phyloP scores from a whole-genome alignment of 2,797 vertebrate genomes.

The Myoxocephalus aenaeus region DNA sequence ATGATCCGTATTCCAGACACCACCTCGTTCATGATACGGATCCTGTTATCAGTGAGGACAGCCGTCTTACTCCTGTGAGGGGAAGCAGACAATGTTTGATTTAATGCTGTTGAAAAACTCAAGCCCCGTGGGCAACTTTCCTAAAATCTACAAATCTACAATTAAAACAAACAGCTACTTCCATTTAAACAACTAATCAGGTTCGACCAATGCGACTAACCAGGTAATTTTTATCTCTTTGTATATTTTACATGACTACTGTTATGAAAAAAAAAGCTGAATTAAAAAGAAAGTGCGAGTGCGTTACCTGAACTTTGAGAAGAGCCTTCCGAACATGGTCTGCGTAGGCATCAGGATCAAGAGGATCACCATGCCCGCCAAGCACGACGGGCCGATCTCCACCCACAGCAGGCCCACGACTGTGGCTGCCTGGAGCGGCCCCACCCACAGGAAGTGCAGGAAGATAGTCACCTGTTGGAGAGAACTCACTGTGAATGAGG shows the following conservation, averaged over 20 bases:
- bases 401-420: constrained; percentile 91
- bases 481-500: neutral
- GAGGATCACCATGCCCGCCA: constrained; percentile 92
- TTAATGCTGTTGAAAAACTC: neutral
- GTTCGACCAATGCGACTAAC: neutral
- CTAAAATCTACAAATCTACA: neutral
- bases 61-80: constrained; percentile 90
- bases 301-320: constrained; percentile 90
- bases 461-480: constrained; percentile 91
- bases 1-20: constrained; percentile 96
- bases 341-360: constrained; percentile 92
- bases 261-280: too few relatives aligned
- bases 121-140: neutral
- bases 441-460: constrained; percentile 94
- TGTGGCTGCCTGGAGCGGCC: constrained; percentile 89
- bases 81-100: neutral
- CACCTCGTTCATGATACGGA: constrained; percentile 97
- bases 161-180: neutral
- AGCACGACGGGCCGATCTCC: constrained; percentile 93
- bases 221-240: neutral
- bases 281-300: neutral
- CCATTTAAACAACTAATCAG: neutral
- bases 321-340: constrained; percentile 90
- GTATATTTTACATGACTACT: too few relatives aligned
- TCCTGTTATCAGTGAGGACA: constrained; percentile 88